Base-by-base conservation (phyloP, 2,797 vertebrate species). In the Craterocephalus amniculus region DNA sequence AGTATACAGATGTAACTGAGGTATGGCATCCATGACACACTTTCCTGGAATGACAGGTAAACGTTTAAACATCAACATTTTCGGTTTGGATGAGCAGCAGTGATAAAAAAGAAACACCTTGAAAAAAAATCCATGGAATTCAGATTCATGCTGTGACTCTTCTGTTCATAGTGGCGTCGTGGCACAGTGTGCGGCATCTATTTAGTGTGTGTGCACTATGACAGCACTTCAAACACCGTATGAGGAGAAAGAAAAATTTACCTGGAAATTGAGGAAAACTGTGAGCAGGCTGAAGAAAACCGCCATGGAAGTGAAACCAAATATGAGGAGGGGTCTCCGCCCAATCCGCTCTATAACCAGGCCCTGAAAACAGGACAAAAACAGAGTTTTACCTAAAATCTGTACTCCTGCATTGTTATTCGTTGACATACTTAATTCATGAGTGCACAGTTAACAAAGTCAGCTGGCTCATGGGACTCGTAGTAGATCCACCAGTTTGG, bases 1-100 rank as follows among this genome's bases (percentile, higher is more conserved):
- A 99, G 91, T 79, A 99, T 95, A 78, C 95, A 96, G 87, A 91
- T 14, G 67, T 96, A 97, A 72, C 97, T 99, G 87, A 97, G 93
- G 89, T 97, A 97, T 2, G 96, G 95, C 92, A 99, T 89, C 97
- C 97, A 99, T 2, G 90, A 43, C 11, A 93, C 92, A 0, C 36
- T 83, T 72, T 93, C 83, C 97, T 99, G 82, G 0, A 35, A 81
- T 48, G 14, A 58, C 14, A 62, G 8, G 2, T 4, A 70, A 38
- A 43, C 24, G 29, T 4, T 62, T 24, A 18, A 70, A 61, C 4
- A 4, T 4, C 8, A 1, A 31, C 31, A 24, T 14, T 32, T 56
- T 24, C 13, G 20, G 24, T 27, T 43, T 43, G 36, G 12, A 14
- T 38, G 36, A 14, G 36, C 13, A 38, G 12, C 13, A 14, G 36